Percentiles rank a stretch among this genome's conserved stretches.
These are phyloP conservation scores for Caenorhabditis sinica DNA, from an alignment of 2,888 invertebrate genomes.

Conservation along the genomic window DNA sequence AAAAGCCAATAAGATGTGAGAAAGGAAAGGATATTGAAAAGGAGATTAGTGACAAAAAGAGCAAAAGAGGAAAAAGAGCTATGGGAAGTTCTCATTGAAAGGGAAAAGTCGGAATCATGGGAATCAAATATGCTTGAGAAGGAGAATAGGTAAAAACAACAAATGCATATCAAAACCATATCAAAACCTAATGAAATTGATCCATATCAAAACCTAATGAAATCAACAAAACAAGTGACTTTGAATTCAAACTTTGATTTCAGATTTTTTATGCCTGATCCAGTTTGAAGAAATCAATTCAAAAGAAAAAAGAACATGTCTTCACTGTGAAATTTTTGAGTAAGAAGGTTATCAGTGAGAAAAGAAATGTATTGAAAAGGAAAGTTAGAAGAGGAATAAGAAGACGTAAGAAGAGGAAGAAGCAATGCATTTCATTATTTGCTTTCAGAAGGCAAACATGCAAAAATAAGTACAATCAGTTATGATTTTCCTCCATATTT, in stretches of 20 bases:
- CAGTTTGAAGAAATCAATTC: background rate
- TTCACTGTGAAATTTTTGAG: background rate
- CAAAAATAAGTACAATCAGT: slow-evolving; percentile 11
- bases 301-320: background rate
- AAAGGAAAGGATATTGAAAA: slow-evolving; percentile 13
- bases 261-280: background rate
- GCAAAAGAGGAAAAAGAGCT: background rate
- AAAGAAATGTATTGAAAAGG: slow-evolving; percentile 5
- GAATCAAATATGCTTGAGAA: slow-evolving; percentile 20
- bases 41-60: slow-evolving; percentile 35
- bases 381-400: slow-evolving; percentile 16
- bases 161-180: background rate
- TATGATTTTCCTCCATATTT: background rate
- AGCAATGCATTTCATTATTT: slow-evolving; percentile 47
- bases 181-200: background rate
- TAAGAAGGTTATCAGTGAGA: slow-evolving; percentile 3
- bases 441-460: slow-evolving; percentile 56
- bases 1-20: slow-evolving; percentile 5
- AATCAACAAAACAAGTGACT: background rate
- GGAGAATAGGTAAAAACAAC: slow-evolving; percentile 9
- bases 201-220: background rate
- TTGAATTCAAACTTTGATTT: background rate
- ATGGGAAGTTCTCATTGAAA: background rate
- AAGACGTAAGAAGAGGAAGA: slow-evolving; percentile 30
- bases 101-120: slow-evolving; percentile 22